Conservation (phyloP, 2,888 invertebrate genomes). For the Sphinx pinastri region DNA sequence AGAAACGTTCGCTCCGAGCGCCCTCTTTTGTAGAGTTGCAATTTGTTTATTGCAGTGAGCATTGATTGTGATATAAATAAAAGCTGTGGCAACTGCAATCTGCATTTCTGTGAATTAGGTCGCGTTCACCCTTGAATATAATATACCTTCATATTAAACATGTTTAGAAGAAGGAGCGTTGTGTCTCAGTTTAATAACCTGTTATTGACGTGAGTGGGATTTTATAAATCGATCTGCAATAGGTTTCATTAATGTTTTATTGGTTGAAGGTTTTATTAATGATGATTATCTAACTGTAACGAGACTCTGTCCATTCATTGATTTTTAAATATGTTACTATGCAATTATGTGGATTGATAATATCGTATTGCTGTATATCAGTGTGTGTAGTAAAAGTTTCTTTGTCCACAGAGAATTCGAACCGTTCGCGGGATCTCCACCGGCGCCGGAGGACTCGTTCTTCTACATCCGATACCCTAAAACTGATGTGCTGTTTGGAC, state of each 20-base stretch:
- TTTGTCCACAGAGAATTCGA: constrained; percentile 73
- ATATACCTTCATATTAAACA: constrained; percentile 39
- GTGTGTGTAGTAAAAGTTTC: neutral
- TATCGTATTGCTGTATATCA: constrained; percentile 15
- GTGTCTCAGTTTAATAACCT: constrained; percentile 66
- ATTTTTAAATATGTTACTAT: constrained; percentile 2
- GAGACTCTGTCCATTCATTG: neutral
- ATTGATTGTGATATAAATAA: constrained; percentile 49
- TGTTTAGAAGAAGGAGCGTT: constrained; percentile 72
- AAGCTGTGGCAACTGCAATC: constrained; percentile 42
- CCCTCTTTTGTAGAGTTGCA: constrained; percentile 40
- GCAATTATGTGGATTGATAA: neutral
- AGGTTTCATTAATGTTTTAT: neutral
- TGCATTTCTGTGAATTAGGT: constrained; percentile 37
- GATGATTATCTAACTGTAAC: neutral
- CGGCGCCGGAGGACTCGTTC: constrained; percentile 89
- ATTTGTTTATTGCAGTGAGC: constrained; percentile 33
- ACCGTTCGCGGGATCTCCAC: constrained; percentile 85
- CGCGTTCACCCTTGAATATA: constrained; percentile 30
- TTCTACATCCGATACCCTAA: constrained; percentile 87
- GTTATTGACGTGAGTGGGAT: constrained; percentile 61
- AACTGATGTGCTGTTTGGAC: constrained; percentile 67
- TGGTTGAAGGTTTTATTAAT: neutral
- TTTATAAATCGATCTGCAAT: constrained; percentile 27
- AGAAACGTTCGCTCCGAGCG: constrained; percentile 34